phyloP scores from a whole-genome alignment of 2,113 vertebrate genomes.

The Rhagologus leucostigma region DNA sequence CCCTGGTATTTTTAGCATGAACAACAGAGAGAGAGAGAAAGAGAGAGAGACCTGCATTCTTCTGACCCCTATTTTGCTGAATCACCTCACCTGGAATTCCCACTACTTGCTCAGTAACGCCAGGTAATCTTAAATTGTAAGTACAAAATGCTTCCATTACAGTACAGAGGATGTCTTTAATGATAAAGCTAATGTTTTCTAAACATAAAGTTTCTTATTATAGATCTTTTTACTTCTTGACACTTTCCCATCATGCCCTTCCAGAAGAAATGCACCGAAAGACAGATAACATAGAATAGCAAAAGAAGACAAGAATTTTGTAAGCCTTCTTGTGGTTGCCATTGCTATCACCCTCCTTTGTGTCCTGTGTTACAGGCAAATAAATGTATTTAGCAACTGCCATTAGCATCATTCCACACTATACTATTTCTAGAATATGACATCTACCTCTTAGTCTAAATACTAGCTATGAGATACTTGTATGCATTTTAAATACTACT shows the following conservation, averaged over 20 bases:
- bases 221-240: conserved; percentile 17
- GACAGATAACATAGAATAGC: conserved; percentile 35
- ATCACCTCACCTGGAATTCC: conserved; percentile 61
- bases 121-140: conserved; percentile 52
- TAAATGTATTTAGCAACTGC: conserved; percentile 10
- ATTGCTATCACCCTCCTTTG: background rate
- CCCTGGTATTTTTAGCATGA: conserved; percentile 59
- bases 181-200: conserved; percentile 19
- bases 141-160: conserved; percentile 55
- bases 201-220: conserved; percentile 27
- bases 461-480: conserved; percentile 72
- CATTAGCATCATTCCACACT: conserved; percentile 15
- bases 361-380: conserved; percentile 27
- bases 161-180: conserved; percentile 45
- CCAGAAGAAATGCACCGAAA: conserved; percentile 66
- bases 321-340: background rate
- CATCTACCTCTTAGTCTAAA: conserved; percentile 79
- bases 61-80: conserved; percentile 50
- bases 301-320: conserved; percentile 29
- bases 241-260: conserved; percentile 56
- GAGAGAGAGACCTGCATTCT: conserved; percentile 12
- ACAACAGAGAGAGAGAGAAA: background rate
- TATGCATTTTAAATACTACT: conserved; percentile 54
- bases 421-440: conserved; percentile 68
- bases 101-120: conserved; percentile 2